These are phyloP conservation scores for Hippoglossus stenolepis DNA, from an alignment of 2,113 vertebrate genomes.

Conservation along the genomic window DNA sequence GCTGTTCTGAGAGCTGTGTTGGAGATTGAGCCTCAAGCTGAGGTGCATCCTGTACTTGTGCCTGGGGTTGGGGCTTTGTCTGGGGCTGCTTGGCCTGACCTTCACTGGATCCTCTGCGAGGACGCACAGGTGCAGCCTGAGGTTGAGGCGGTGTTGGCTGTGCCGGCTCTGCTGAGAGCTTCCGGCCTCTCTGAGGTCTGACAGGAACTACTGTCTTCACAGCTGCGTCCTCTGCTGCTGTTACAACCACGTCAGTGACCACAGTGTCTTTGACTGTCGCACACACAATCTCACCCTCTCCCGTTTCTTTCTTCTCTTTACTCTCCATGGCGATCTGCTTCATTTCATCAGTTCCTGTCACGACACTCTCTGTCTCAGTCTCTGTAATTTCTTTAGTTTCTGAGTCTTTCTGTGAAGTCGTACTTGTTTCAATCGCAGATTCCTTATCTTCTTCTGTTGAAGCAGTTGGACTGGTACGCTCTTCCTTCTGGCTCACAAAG, in stretches of 20 bases:
- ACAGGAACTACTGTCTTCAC: conserved; percentile 62
- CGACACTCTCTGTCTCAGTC: conserved; percentile 14
- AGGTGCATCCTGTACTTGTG: not conserved
- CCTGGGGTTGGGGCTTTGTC: conserved; percentile 2
- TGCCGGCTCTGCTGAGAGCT: conserved; percentile 56
- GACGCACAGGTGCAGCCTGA: conserved; percentile 53
- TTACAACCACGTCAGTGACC: conserved; percentile 28
- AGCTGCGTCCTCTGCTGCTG: conserved; percentile 21
- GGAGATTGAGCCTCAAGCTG: conserved; percentile 31
- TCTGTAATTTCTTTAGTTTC: conserved; percentile 33
- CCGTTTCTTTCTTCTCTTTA: conserved; percentile 35
- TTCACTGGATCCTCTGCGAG: conserved; percentile 62
- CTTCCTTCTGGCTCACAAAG: conserved; percentile 25
- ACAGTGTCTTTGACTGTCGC: conserved; percentile 49
- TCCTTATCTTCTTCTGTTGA: conserved; percentile 15
- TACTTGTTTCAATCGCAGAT: conserved; percentile 4
- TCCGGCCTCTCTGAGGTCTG: conserved; percentile 72
- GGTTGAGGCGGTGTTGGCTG: conserved; percentile 48
- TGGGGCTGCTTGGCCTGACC: conserved; percentile 47
- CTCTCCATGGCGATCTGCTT: conserved; percentile 6
- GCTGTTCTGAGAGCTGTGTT: conserved; percentile 33
- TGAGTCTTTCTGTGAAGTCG: conserved; percentile 25
- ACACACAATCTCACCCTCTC: conserved; percentile 41
- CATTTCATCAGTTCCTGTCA: conserved; percentile 31
- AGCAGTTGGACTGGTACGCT: not conserved